These are phyloP conservation scores for Leptoteleia sp. DNA, from an alignment of 1,140 invertebrate species.

Conservation along the genomic window DNA sequence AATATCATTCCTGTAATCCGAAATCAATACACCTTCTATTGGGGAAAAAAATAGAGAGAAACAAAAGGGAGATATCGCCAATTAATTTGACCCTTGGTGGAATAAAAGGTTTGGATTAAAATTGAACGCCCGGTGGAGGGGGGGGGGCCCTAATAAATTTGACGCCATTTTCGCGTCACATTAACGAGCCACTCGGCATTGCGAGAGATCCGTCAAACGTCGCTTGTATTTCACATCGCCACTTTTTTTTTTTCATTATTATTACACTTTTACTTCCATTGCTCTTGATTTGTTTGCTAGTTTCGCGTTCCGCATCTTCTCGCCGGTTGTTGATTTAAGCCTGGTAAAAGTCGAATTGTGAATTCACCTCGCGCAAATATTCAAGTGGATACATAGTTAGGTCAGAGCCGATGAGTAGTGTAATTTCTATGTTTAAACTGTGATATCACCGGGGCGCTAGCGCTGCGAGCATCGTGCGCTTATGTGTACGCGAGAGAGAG, in stretches of 20 bases:
- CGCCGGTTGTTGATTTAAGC: too few relatives aligned
- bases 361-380: too few relatives aligned
- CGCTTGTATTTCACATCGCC: too few relatives aligned
- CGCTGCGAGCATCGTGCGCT: conserved; percentile 4
- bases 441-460: conserved; percentile 72
- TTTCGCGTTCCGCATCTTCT: too few relatives aligned
- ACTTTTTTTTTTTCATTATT: neutral
- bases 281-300: too few relatives aligned
- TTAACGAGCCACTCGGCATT: conserved; percentile 7
- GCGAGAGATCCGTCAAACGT: neutral
- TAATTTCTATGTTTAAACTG: conserved; percentile 76
- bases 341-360: too few relatives aligned
- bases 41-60: too few relatives aligned
- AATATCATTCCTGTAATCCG: conserved; percentile 3
- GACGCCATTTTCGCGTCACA: conserved; percentile 7
- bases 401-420: conserved; percentile 50
- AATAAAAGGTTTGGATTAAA: too few relatives aligned
- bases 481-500: conserved; percentile 9
- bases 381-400: conserved; percentile 20
- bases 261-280: neutral
- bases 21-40: conserved; percentile 20
- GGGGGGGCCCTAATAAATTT: conserved; percentile 12
- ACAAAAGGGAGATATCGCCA: too few relatives aligned
- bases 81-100: too few relatives aligned
- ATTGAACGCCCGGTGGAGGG: too few relatives aligned